Base-by-base conservation (phyloP, 2,888 invertebrate genomes). In the Clitarchus hookeri region DNA sequence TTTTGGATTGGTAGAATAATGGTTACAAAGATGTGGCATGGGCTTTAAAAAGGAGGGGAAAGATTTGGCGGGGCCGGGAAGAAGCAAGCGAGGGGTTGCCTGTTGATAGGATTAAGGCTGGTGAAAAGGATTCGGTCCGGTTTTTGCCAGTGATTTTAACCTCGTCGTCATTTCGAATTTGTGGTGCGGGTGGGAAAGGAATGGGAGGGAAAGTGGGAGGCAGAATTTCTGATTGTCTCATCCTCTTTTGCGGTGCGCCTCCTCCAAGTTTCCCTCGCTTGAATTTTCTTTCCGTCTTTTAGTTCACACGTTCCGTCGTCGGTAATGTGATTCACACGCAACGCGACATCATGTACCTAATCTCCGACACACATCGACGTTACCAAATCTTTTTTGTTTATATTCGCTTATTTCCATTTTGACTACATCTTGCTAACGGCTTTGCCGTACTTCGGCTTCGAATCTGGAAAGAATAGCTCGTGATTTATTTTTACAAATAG, bases 21-120 rank as follows among this genome's bases (percentile, higher is more conserved):
- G 82, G 82, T 82, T 82, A 82, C 82, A 82, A 82, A 82, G 82
- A 82, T 82, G 82, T 82, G 82, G 82, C 27, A 82, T 8, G 82
- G 44, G 82, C 36, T 82, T 27, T 27, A 36, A 27, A 82, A 26
- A 25, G 83, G 88, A 86, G 87, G 86, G 87, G 87, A 87, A 87
- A 86, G 86, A 85, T 86, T 86, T 84, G 84, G 65, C 53, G 86
- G 85, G 77, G 82, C 36, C 53, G 87, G 83, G 54, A 78, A 84
- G 85, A 86, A 65, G 84, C 84, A 83, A 83, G 83, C 78, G 36
- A 44, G 86, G 86, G 85, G 86, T 83, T 82, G 82, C 36, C 23
- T 82, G 27, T 82, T 82, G 82, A 82, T 82, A 44, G 82, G 82
- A 82, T 82, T 82, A 82, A 36, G 82, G 65, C 65, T 65, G 65